A percentile compares a stretch with the other conserved stretches of the same genome.
phyloP scores from a whole-genome alignment of 2,113 vertebrate genomes.

The human region DNA sequence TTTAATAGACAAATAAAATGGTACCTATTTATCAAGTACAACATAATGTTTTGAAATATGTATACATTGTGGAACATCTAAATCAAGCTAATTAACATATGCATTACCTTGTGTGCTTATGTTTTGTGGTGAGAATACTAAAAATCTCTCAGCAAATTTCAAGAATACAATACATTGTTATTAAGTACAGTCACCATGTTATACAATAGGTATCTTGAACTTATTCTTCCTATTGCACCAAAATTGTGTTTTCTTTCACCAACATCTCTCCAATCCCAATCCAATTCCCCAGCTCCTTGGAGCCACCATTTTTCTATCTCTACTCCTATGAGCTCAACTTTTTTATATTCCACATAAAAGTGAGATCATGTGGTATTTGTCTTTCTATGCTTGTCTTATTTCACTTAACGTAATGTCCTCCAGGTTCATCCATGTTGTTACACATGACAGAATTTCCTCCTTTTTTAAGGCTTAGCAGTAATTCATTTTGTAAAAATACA shows the following conservation, averaged over 20 bases:
- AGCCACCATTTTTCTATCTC: background rate
- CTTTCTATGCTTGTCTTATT: background rate
- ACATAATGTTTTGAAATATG: background rate
- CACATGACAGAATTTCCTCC: background rate
- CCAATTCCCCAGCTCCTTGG: too few relatives aligned
- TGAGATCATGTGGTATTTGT: background rate
- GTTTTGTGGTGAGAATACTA: background rate
- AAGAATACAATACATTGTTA: background rate
- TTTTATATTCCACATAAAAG: too few relatives aligned
- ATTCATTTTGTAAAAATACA: too few relatives aligned
- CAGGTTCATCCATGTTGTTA: background rate
- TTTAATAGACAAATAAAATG: background rate
- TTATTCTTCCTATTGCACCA: background rate
- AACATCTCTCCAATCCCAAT: background rate
- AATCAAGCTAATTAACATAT: background rate
- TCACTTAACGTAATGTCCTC: background rate
- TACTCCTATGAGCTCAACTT: background rate
- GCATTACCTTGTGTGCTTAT: background rate
- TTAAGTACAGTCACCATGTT: background rate
- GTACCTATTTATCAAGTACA: background rate
- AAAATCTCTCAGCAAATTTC: background rate
- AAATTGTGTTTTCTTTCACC: background rate
- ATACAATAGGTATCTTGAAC: background rate
- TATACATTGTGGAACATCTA: background rate
- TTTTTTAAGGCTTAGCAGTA: too few relatives aligned